Evolutionary conservation across 2,888 invertebrate genomes (phyloP).

Genomic region (Caenorhabditis zanzibari): DNA sequence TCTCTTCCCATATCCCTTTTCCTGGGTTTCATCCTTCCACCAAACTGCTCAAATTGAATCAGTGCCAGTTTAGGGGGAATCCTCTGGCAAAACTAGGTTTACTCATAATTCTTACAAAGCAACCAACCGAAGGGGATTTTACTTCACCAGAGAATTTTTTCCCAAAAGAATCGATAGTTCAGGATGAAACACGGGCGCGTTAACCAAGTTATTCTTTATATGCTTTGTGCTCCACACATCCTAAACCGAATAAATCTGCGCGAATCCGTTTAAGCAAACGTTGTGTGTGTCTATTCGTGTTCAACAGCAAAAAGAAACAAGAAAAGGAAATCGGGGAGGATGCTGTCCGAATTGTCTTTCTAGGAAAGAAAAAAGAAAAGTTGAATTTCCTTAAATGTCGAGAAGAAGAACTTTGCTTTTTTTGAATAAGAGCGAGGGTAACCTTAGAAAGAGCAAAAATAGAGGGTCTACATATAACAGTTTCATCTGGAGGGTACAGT

Average conservation of each 20-base stretch:
- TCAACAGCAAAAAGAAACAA: slow-evolving; percentile 46
- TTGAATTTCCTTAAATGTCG: slow-evolving; percentile 42
- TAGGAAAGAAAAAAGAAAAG: slow-evolving; percentile 3
- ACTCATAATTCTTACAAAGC: slow-evolving; percentile 29
- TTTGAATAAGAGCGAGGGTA: background rate
- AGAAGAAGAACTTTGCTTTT: slow-evolving; percentile 41
- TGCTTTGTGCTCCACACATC: slow-evolving; percentile 68
- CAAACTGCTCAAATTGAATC: slow-evolving; percentile 50
- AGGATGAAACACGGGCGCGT: slow-evolving; percentile 43
- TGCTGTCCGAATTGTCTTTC: slow-evolving; percentile 60
- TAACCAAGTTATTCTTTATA: slow-evolving; percentile 71
- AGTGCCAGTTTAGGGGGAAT: slow-evolving; percentile 38
- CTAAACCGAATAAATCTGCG: slow-evolving; percentile 65
- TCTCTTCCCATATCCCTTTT: background rate
- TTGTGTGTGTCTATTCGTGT: slow-evolving; percentile 58
- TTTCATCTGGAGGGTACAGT: no score
- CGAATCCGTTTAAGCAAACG: slow-evolving; percentile 64
- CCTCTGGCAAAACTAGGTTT: slow-evolving; percentile 39
- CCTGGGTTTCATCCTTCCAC: slow-evolving; percentile 20
- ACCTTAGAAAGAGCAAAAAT: background rate
- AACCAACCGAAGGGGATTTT: background rate
- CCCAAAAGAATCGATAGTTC: slow-evolving; percentile 60
- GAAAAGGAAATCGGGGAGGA: slow-evolving; percentile 38
- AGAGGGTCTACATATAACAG: no score
- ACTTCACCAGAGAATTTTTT: background rate